Evolutionary conservation across 1,140 invertebrate species (phyloP).

Genomic region (Aradophagus sp.): DNA sequence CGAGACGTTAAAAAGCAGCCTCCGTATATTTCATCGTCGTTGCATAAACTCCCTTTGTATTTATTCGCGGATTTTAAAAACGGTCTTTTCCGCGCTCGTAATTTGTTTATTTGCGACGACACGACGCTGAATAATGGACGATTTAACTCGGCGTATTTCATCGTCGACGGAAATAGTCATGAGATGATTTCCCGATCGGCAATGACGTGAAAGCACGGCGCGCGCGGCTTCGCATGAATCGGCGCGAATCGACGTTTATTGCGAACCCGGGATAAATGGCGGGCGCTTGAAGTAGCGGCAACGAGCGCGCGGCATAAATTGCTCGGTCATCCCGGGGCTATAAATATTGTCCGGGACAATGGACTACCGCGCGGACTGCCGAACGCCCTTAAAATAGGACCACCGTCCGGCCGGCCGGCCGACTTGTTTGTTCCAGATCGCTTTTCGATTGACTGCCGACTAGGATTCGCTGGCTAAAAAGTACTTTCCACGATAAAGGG

Average conservation of each 20-base stretch:
- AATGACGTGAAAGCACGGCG: constrained; percentile 9
- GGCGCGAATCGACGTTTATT: constrained; percentile 51
- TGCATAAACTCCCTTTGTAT: background rate
- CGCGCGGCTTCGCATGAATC: constrained; percentile 39
- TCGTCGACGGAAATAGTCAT: constrained; percentile 13
- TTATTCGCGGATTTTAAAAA: background rate
- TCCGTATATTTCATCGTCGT: no score
- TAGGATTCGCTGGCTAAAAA: constrained; percentile 40
- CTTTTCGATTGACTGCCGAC: constrained; percentile 61
- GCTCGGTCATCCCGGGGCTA: constrained; percentile 56
- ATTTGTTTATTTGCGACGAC: constrained; percentile 8
- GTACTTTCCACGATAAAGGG: constrained; percentile 49
- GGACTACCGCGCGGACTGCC: no score
- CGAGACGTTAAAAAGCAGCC: no score
- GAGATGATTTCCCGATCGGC: constrained; percentile 28
- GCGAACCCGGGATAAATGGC: constrained; percentile 39
- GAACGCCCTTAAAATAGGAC: constrained; percentile 58
- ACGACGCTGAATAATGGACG: constrained; percentile 12
- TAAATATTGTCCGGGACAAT: constrained; percentile 57
- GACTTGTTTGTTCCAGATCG: constrained; percentile 54
- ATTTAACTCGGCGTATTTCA: constrained; percentile 15
- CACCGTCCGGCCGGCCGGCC: constrained; percentile 41
- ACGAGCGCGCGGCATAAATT: constrained; percentile 50
- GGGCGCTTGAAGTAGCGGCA: constrained; percentile 28
- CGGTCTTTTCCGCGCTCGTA: background rate